Base-by-base conservation (phyloP, 2,888 invertebrate species). In the Heliconius erato region DNA sequence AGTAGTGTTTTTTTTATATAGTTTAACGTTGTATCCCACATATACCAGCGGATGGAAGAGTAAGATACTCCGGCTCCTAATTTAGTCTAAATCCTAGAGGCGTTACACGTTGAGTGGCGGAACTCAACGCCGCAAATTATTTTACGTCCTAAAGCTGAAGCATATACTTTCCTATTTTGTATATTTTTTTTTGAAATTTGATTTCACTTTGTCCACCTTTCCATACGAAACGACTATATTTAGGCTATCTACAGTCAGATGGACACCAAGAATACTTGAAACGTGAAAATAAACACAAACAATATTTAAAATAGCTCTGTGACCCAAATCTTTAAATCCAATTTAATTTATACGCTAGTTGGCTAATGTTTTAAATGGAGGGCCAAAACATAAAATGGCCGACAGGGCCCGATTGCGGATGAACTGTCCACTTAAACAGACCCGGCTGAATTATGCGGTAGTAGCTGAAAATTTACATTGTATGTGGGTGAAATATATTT, bases 401-500 rank as follows among this genome's bases (percentile, higher is more conserved):
- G 79, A 77, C 74, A 79, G 74, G 40, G 59, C 78, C 67, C 74
- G 80, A 84, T 84, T 82, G 84, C 84, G 82, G 84, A 84, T 78
- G 63, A 79, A 79, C 79, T 63, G 80, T 80, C 80, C 80, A 84
- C 76, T 80, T 80, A 82, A 80, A 79, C 74, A 49, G 78, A 74
- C 74, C 76, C 78, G 79, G 40, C 78, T 80, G 80, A 82, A 82
- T 82, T 80, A 84, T 84, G 79, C 79, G 82, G 79, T 76, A 79
- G 79, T 83, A 59, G 79, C 67, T 74, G 71, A 68, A 82, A 80
- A 84, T 84, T 84, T 82, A 84, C 84, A 84, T 82, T 79, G 78
- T 72, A 65, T 72, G 28, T 76, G 76, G 63, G 63, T 76, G 63
- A 76, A 35, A 63, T 76, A 76, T 63, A 76, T n/a, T 63, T 63